A percentile compares a stretch with the other conserved stretches of the same genome.
Evolutionary conservation across 1,140 invertebrate species (phyloP).

Genomic region (Drosophila chauvacae): DNA sequence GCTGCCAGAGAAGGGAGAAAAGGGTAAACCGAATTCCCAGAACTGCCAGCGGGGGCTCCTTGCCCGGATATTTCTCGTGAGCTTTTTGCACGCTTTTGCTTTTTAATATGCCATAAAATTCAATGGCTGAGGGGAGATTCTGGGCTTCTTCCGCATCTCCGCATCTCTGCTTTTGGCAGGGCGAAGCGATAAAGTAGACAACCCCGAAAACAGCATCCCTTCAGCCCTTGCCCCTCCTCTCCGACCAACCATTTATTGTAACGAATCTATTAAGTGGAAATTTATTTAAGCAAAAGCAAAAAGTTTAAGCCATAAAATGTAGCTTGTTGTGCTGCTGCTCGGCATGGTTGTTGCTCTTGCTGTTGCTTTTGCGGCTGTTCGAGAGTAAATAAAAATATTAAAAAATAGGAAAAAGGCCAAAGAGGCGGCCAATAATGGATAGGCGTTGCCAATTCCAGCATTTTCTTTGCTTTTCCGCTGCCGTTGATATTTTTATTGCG

Average conservation of each 20-base stretch:
- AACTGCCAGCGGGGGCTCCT: constrained; percentile 2
- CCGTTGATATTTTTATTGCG: constrained; percentile 79
- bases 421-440: constrained; percentile 47
- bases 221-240: not conserved
- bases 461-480: constrained; percentile 31
- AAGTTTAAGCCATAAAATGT: constrained; percentile 66
- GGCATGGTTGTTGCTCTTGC: constrained; percentile 15
- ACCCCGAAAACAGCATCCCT: constrained; percentile 42
- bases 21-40: constrained; percentile 42
- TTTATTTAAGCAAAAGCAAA: constrained; percentile 71
- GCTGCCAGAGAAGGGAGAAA: constrained; percentile 35
- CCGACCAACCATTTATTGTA: constrained; percentile 60
- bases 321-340: constrained; percentile 32
- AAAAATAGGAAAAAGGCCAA: constrained; percentile 58
- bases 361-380: constrained; percentile 9
- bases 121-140: constrained; percentile 31
- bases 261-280: constrained; percentile 82
- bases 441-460: constrained; percentile 26
- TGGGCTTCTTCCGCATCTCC: constrained; percentile 7
- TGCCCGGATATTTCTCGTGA: constrained; percentile 17
- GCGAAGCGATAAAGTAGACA: constrained; percentile 65
- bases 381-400: constrained; percentile 76
- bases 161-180: constrained; percentile 43
- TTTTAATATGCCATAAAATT: constrained; percentile 77
- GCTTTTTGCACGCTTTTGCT: constrained; percentile 48